A percentile compares a stretch with the other conserved stretches of the same genome.
phyloP scores from a whole-genome alignment of 2,113 vertebrate genomes.

The Nibea coibor region DNA sequence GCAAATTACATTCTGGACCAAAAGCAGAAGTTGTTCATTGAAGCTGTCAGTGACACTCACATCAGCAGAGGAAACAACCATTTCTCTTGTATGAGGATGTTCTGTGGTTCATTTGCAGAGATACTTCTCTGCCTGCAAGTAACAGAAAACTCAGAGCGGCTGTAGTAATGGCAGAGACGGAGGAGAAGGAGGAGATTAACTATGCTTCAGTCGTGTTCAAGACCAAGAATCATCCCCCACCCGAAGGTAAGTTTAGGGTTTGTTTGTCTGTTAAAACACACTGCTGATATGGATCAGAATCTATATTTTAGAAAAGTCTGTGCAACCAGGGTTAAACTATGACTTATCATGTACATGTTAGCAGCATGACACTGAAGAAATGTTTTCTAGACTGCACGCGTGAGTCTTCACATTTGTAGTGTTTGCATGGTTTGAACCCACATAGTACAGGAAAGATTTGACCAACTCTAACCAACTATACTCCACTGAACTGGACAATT shows the following conservation, averaged over 20 bases:
- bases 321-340: too few relatives aligned
- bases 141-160: neutral
- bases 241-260: slow-evolving; percentile 36
- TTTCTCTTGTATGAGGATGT: neutral
- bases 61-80: rapidly evolving
- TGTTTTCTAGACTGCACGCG: too few relatives aligned
- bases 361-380: too few relatives aligned
- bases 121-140: rapidly evolving
- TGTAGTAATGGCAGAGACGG: slow-evolving; percentile 16
- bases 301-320: too few relatives aligned
- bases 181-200: slow-evolving; percentile 5
- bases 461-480: too few relatives aligned
- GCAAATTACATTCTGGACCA: neutral
- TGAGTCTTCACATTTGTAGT: too few relatives aligned
- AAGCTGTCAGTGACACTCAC: neutral
- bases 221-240: neutral
- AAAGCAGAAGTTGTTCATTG: slow-evolving; percentile 45
- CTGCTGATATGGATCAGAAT: too few relatives aligned
- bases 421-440: too few relatives aligned
- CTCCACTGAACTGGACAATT: too few relatives aligned
- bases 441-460: too few relatives aligned
- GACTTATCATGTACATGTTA: too few relatives aligned
- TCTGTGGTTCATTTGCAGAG: rapidly evolving
- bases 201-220: slow-evolving; percentile 55
- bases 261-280: too few relatives aligned